Evolutionary conservation across 1,140 invertebrate species (phyloP).

Genomic region (Goniozus legneri): DNA sequence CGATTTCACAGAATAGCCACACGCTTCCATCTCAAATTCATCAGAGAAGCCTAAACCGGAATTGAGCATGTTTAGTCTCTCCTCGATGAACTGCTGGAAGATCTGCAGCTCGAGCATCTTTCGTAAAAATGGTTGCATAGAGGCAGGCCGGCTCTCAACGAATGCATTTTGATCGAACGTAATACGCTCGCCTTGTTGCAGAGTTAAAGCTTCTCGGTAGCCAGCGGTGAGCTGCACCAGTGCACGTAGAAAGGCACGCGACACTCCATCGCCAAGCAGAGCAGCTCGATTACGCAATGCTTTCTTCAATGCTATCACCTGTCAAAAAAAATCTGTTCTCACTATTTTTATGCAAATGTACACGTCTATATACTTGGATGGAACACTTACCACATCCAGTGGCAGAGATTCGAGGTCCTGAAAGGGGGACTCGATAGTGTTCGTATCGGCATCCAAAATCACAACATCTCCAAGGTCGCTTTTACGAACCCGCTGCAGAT

Average conservation of each 20-base stretch:
- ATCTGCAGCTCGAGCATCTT: slow-evolving; percentile 92
- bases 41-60: slow-evolving; percentile 86
- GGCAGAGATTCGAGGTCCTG: slow-evolving; percentile 84
- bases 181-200: slow-evolving; percentile 75
- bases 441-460: slow-evolving; percentile 85
- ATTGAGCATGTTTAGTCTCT: slow-evolving; percentile 84
- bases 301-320: slow-evolving; percentile 68
- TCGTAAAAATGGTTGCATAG: slow-evolving; percentile 82
- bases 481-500: slow-evolving; percentile 64
- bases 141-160: slow-evolving; percentile 73
- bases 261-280: slow-evolving; percentile 83
- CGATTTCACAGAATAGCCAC: slow-evolving; percentile 78
- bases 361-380: too few species aligned
- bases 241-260: slow-evolving; percentile 83
- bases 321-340: slow-evolving; percentile 31
- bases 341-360: slow-evolving; percentile 14
- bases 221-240: slow-evolving; percentile 90
- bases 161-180: slow-evolving; percentile 85
- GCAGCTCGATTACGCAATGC: slow-evolving; percentile 67
- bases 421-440: slow-evolving; percentile 80
- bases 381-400: slow-evolving; percentile 70
- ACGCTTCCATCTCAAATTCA: slow-evolving; percentile 90
- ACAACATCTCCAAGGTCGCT: slow-evolving; percentile 88
- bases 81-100: slow-evolving; percentile 95
- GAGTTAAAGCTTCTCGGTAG: slow-evolving; percentile 85